Evolutionary conservation across 2,888 invertebrate genomes (phyloP), one percentile per base, ranked within the genome.

Genomic region (Teleiodes luculella): DNA sequence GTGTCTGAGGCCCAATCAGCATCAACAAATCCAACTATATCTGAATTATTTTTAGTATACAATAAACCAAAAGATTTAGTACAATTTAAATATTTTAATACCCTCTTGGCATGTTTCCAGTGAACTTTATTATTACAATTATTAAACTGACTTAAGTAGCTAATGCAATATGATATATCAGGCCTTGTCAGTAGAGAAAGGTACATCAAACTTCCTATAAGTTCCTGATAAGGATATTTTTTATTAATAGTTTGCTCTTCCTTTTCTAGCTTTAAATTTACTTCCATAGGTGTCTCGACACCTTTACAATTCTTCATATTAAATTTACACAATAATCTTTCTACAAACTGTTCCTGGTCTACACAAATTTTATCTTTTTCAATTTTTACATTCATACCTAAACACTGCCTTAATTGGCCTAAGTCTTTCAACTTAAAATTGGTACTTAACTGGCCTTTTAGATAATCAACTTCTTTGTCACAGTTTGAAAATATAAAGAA

Each of bases 21-120:
- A 58, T 66, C 62, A 0, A 43, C 53, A 53, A 33, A 61, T 11
- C 31, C 58, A 4, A 16, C 8, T 13, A 57, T 37, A 39, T 52
- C 7, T 20, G 35, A 6, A 24, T 14, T 13, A 6, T 4, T 2
- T 37, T 57, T 59, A 1, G 49, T 5, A 31, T 54, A 62, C 1
- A 35, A 14, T 20, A 64, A 16, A 8, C 53, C 7, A 41, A 46
- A 59, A n/a, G 61, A 30, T n/a, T 48, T 41, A 7, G 65, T 62
- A 10, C 61, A 60, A 48, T 65, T 62, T 30, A 65, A 31, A 54
- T 65, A 67, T 7, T 61, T 33, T 6, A 66, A 16, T 1, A 64
- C 54, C 10, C 64, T 46, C 24, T 66, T 64, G 2, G 63, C 63
- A 5, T 59, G 56, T 35, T 60, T 61, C 58, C 65, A 67, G 36